Percentiles rank a stretch among this genome's conserved stretches.
phyloP scores from a whole-genome alignment of 2,113 vertebrate species.

The Rhea americana region DNA sequence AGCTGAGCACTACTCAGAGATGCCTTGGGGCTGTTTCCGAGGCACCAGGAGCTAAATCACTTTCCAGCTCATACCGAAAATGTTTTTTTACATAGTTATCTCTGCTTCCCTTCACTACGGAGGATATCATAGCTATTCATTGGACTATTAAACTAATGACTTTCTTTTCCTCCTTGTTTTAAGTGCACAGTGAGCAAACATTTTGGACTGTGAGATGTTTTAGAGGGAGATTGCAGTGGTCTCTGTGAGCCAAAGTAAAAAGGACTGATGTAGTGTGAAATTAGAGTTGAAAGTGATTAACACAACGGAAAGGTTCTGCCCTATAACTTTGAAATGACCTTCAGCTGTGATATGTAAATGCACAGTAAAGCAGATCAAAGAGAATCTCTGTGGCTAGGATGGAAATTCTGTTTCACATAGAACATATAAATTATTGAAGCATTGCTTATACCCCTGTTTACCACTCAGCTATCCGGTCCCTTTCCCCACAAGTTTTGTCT shows the following conservation, averaged over 20 bases:
- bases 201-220: constrained; percentile 21
- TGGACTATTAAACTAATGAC: background rate
- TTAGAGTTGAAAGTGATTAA: constrained; percentile 73
- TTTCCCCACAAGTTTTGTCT: background rate
- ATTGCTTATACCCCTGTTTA: constrained; percentile 48
- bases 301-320: constrained; percentile 68
- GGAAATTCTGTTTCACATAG: constrained; percentile 47
- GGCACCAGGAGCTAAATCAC: background rate
- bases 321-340: constrained; percentile 67
- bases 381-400: constrained; percentile 35
- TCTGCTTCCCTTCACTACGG: background rate
- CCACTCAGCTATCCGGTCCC: background rate
- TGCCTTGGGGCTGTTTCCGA: background rate
- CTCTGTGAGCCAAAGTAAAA: constrained; percentile 34
- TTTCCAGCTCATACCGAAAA: background rate
- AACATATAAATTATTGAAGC: constrained; percentile 24
- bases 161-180: background rate
- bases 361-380: constrained; percentile 56
- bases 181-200: constrained; percentile 13
- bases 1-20: background rate
- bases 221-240: constrained; percentile 1
- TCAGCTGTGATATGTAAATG: constrained; percentile 63
- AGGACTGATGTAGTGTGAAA: constrained; percentile 68
- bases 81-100: background rate
- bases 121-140: background rate